Evolutionary conservation across 2,888 invertebrate species (phyloP).

Genomic region (Fabriciana adippe): DNA sequence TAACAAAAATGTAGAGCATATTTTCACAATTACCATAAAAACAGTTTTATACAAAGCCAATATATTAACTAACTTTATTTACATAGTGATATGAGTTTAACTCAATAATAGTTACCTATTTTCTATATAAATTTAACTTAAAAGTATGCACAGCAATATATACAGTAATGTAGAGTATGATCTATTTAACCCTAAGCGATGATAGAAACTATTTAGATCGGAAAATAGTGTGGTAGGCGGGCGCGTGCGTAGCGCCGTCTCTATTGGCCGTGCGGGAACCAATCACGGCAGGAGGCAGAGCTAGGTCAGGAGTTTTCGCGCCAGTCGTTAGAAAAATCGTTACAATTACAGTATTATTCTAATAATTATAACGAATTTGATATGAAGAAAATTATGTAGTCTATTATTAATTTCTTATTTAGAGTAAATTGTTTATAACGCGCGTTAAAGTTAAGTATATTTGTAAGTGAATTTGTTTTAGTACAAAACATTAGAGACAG

Average conservation of each 20-base stretch:
- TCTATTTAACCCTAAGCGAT: not conserved
- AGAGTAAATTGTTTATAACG: no score
- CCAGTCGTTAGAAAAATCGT: constrained; percentile 43
- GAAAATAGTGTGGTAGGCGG: constrained; percentile 77
- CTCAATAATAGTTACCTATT: no score
- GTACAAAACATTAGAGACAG: no score
- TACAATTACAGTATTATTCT: not conserved
- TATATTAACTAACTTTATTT: no score
- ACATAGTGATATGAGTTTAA: no score
- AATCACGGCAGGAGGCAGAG: constrained; percentile 66
- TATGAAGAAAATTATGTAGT: not conserved
- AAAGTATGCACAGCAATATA: not conserved
- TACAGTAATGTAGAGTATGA: not conserved
- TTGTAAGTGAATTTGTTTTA: no score
- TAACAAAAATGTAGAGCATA: no score
- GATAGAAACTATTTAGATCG: constrained; percentile 59
- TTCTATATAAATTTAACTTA: no score
- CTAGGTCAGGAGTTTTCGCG: constrained; percentile 66
- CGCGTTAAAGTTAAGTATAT: no score
- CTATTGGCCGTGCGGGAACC: constrained; percentile 68
- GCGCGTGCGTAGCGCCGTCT: constrained; percentile 56
- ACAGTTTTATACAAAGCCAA: no score
- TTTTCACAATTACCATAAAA: no score
- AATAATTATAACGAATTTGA: not conserved
- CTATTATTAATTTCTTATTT: no score